phyloP scores from a whole-genome alignment of 2,888 invertebrate genomes.

The Strigamia maritima region DNA sequence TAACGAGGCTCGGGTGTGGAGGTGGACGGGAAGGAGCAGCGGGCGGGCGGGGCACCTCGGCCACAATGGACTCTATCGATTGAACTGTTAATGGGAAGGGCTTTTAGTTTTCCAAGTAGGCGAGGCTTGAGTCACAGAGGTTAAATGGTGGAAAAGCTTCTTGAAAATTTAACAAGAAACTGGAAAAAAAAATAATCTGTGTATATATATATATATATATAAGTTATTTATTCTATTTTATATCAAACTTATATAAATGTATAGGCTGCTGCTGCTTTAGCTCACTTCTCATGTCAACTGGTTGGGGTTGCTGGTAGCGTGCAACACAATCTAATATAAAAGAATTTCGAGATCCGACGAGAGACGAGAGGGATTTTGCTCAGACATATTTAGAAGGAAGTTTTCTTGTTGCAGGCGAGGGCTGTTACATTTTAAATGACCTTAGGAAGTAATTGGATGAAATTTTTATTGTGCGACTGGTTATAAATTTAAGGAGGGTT shows the following conservation, averaged over 20 bases:
- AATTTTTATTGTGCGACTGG: conserved; percentile 9
- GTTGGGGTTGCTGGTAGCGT: background rate
- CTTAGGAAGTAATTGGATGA: conserved; percentile 15
- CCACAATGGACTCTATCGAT: conserved; percentile 35
- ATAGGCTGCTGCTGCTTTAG: background rate
- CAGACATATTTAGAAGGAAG: conserved; percentile 15
- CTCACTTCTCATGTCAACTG: background rate
- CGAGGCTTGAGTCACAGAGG: conserved; percentile 35
- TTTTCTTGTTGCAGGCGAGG: conserved; percentile 15
- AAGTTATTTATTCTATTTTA: background rate
- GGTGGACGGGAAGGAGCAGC: conserved; percentile 17
- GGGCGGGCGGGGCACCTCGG: conserved; percentile 24
- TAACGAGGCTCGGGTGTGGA: conserved; percentile 33
- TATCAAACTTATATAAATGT: background rate
- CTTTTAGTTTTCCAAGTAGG: conserved; percentile 37
- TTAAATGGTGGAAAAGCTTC: conserved; percentile 38
- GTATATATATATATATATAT: background rate
- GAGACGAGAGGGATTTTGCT: conserved; percentile 5
- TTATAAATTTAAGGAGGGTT: conserved; percentile 6
- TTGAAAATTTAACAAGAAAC: conserved; percentile 38
- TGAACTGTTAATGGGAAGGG: conserved; percentile 38
- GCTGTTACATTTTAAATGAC: conserved; percentile 15
- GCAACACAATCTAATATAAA: conserved; percentile 1
- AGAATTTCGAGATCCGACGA: background rate
- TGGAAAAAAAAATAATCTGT: background rate